Percentiles rank a stretch among this genome's conserved stretches.
Evolutionary conservation across 2,888 invertebrate species (phyloP).

Genomic region (Mythimna impura): DNA sequence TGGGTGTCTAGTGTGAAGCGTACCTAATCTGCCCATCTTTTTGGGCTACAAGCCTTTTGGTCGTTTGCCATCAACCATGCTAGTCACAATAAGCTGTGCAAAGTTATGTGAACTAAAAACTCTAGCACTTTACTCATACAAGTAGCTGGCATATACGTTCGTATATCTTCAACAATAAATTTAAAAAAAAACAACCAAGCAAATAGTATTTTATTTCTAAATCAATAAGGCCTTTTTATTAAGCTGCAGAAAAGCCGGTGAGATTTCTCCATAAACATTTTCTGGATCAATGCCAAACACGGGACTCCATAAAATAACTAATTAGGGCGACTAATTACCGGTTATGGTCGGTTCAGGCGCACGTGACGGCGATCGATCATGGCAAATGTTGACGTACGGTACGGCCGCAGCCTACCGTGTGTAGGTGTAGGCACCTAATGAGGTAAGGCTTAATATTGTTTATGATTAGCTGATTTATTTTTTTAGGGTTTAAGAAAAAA

Average conservation of each 20-base stretch:
- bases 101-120: too few species aligned
- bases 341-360: slow-evolving; percentile 59
- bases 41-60: too few species aligned
- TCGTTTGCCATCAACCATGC: too few species aligned
- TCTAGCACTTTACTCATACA: too few species aligned
- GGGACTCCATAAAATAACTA: slow-evolving; percentile 66
- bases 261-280: slow-evolving; percentile 36
- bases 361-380: slow-evolving; percentile 70
- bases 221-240: neutral
- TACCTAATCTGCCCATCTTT: too few species aligned
- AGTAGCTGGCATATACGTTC: too few species aligned
- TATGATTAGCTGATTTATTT: slow-evolving; percentile 12
- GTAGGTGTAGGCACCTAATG: slow-evolving; percentile 44
- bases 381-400: slow-evolving; percentile 57
- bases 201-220: neutral
- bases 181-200: neutral
- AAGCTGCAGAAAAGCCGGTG: neutral
- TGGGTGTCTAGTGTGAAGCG: too few species aligned
- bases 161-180: neutral
- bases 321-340: slow-evolving; percentile 71
- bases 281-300: slow-evolving; percentile 52
- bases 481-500: neutral
- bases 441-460: slow-evolving; percentile 34
- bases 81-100: too few species aligned
- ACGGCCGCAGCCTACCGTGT: slow-evolving; percentile 43